phyloP scores from a whole-genome alignment of 2,797 vertebrate species.

The Odontamblyopus rebecca region DNA sequence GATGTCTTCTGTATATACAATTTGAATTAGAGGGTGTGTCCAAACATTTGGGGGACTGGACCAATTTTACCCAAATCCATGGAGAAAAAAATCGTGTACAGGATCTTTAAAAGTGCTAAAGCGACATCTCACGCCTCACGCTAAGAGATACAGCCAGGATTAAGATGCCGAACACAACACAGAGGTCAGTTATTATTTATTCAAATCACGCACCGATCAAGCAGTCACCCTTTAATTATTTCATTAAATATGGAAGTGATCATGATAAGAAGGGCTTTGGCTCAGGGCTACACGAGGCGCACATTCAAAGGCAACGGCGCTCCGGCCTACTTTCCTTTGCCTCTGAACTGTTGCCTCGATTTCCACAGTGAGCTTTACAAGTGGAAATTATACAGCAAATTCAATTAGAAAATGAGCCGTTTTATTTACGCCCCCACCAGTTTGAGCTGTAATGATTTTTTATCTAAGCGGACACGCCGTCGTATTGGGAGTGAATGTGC shows the following conservation, averaged over 20 bases:
- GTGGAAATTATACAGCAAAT: conserved; percentile 57
- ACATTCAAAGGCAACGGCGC: conserved; percentile 44
- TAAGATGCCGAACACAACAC: neutral
- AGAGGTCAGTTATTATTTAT: conserved; percentile 3
- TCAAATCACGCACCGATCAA: conserved; percentile 16
- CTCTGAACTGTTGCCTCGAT: conserved; percentile 38
- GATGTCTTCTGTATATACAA: too few species aligned
- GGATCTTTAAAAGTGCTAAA: too few species aligned
- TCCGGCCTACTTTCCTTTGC: conserved; percentile 46
- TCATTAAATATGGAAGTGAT: conserved; percentile 54
- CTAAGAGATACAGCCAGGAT: neutral
- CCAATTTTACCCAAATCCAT: too few species aligned
- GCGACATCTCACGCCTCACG: too few species aligned
- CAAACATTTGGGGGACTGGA: too few species aligned
- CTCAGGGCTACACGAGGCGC: conserved; percentile 47
- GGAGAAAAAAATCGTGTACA: too few species aligned
- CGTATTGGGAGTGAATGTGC: conserved; percentile 23
- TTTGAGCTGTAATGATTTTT: conserved; percentile 40
- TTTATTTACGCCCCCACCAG: conserved; percentile 65
- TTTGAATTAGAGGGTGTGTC: too few species aligned
- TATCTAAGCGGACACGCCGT: conserved; percentile 40
- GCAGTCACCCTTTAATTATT: conserved; percentile 51
- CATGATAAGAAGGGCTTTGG: conserved; percentile 48
- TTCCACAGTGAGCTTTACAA: conserved; percentile 38
- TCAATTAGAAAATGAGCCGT: conserved; percentile 54